Evolutionary conservation across 1,140 invertebrate species (phyloP), one percentile per base, ranked within the genome.

Genomic region (Gryllus bimaculatus): DNA sequence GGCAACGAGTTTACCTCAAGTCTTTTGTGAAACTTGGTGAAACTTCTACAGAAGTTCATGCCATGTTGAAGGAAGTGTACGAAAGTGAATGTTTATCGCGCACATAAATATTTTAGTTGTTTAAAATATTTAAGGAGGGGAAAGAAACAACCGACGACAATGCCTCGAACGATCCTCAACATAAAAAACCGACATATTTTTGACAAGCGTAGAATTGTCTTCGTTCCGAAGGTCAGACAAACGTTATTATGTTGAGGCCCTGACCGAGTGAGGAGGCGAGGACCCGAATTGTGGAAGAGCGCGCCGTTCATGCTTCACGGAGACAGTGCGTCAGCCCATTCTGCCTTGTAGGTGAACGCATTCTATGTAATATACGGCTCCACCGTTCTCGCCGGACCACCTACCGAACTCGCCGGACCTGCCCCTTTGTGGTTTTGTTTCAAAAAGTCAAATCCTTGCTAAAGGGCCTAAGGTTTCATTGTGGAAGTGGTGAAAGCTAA

Each of bases 341-440:
- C 54, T 7, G 7, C 54, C 54, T 66, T 66, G 54, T 66, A 2
- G 81, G 47, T 15, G 77, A 78, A 78, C 77, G 49, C 76, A 78
- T 83, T 80, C 81, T 82, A 84, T 77, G 82, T 78, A 76, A 80
- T 79, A 20, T 82, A 83, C 49, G 82, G 81, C 26, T 76, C 83
- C 84, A 15, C 81, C 81, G 0, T 86, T 85, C 76, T 84, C 82
- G 13, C 83, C 85, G 39, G 84, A 86, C 81, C 78, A 86, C 73
- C 81, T 82, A 79, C 84, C n/a, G n/a, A n/a, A n/a, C n/a, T n/a
- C n/a, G n/a, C n/a, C n/a, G n/a, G 84, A 86, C 81, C 78, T 86
- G 74, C 81, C 83, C 79, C 84, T 83, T 0, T 83, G 83, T 77
- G 83, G 86, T 76, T 86, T 81, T 84, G 12, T 85, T 87, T 79